Base-by-base conservation (phyloP, 1,140 invertebrate genomes). In the Pseudomyrmex flavicornis region DNA sequence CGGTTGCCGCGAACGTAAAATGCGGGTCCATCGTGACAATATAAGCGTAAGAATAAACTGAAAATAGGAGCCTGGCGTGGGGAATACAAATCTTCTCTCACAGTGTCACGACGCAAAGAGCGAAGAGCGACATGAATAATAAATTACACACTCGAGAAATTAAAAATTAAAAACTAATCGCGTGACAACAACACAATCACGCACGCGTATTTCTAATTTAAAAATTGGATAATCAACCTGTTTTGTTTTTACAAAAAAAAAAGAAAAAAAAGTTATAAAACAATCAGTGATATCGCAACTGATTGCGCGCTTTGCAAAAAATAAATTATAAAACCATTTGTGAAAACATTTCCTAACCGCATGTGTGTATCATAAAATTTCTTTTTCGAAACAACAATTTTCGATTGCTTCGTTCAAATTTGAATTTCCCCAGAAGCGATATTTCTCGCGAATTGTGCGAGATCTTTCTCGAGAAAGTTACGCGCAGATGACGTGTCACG, bases 11-110 rank as follows among this genome's bases (percentile, higher is more conserved):
- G 54, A 22, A 80, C 66, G 12, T 80, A 80, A 80, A 80, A 80
- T 80, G 76, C 76, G 76, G 76, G 66, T 72, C 66, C 76, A 72
- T 72, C 76, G 76, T 80, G 76, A 80, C 76, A 72, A 66, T 17
- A 50, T 26, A 61, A 80, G 66, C 76, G 76, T 70, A 80, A 70
- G 66, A 72, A 80, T 80, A 80, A 72, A 61, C 54, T 58, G 66
- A 61, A 70, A 70, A 80, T 72, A 80, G 72, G 44, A 80, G 76
- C 20, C 66, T 22, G 56, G 68, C 68, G n/a, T 12, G 44, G 65
- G 5, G 76, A 79, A 80, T 80, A 80, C 76, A 72, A 72, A 80
- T 61, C 46, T 59, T 59, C 65, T 26, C 50, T 85, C 52, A 44
- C 66, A 48, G 35, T 15, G 59, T 44, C 62, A 59, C 35, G 46